Base-by-base conservation (phyloP, 2,113 vertebrate genomes). In the Vireo altiloquus region DNA sequence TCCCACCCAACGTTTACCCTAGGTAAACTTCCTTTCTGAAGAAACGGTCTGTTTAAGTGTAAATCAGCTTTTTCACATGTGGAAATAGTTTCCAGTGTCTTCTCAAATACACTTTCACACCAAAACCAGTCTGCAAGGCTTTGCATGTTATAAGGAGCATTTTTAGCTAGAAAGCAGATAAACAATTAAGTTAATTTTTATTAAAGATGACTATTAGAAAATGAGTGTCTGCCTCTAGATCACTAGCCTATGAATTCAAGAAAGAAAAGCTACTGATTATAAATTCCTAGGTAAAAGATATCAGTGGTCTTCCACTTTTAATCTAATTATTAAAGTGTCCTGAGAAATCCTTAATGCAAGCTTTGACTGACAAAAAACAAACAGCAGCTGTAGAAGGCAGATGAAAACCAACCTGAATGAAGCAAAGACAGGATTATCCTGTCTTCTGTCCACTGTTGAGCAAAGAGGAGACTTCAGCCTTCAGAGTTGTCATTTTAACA, bases 21-120 rank as follows among this genome's bases (percentile, higher is more conserved):
- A 91, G 76, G 93, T 95, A 97, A 97, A 96, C 95, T 96, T 97
- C 97, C 96, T 93, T 90, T 92, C 61, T 87, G 57, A 95, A 92
- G 68, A 80, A 86, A 89, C 44, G 64, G 22, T 63, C 65, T 88
- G 79, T 96, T 94, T 89, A 80, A 95, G 92, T 96, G 94, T 65
- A 95, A 96, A 96, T 91, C 95, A 82, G 78, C 14, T 87, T 89
- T n/a, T 93, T 95, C 82, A 86, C 87, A 94, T 91, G 68, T 93
- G 63, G 81, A 76, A 95, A 47, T 20, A 53, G 65, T 84, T 95
- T 91, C 42, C 69, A 82, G 31, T 82, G 23, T 24, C 54, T 61
- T 91, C 63, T 75, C 69, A 91, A 84, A 87, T 46, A 81, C 46
- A 75, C 86, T 90, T 96, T 90, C 71, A 83, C 81, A 71, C 52